Percentiles rank a stretch among this genome's conserved stretches.
These are phyloP conservation scores for Epizoanthus ramosus DNA, from an alignment of 92 coral and sea anemone genomes.

Conservation along the genomic window DNA sequence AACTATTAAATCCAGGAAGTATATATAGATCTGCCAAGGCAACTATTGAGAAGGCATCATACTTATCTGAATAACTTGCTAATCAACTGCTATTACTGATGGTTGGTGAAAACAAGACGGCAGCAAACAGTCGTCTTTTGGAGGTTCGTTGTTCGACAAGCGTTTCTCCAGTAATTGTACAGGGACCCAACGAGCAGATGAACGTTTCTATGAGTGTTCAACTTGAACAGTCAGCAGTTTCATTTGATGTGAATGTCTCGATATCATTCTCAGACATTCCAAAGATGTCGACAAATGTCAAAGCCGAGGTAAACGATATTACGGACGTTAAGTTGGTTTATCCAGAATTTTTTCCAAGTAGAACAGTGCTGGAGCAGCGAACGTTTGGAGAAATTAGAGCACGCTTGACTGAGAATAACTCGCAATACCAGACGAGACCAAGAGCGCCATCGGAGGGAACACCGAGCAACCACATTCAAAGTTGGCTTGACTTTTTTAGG, in stretches of 20 bases:
- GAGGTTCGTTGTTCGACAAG: too few relatives aligned
- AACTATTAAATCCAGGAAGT: too few relatives aligned
- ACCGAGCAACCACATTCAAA: background rate
- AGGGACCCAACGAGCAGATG: too few relatives aligned
- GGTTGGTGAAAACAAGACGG: too few relatives aligned
- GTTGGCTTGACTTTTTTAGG: slow-evolving; percentile 13
- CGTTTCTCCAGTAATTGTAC: too few relatives aligned
- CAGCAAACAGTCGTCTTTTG: too few relatives aligned
- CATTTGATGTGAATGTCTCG: background rate
- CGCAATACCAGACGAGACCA: background rate
- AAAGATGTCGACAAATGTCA: background rate
- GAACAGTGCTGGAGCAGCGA: slow-evolving; percentile 5
- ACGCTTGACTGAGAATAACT: background rate
- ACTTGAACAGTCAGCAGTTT: background rate
- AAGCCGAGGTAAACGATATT: background rate
- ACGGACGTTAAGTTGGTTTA: slow-evolving; percentile 1
- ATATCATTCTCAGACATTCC: background rate
- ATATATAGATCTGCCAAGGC: too few relatives aligned
- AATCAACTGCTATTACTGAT: too few relatives aligned
- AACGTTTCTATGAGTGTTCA: background rate
- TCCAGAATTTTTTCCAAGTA: slow-evolving; percentile 25
- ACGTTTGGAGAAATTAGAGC: slow-evolving; percentile 1
- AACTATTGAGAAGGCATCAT: too few relatives aligned
- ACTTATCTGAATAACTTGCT: too few relatives aligned
- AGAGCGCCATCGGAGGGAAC: background rate